Evolutionary conservation across 1,140 invertebrate species (phyloP), one percentile per base, ranked within the genome.

Genomic region (Panonychus citri): DNA sequence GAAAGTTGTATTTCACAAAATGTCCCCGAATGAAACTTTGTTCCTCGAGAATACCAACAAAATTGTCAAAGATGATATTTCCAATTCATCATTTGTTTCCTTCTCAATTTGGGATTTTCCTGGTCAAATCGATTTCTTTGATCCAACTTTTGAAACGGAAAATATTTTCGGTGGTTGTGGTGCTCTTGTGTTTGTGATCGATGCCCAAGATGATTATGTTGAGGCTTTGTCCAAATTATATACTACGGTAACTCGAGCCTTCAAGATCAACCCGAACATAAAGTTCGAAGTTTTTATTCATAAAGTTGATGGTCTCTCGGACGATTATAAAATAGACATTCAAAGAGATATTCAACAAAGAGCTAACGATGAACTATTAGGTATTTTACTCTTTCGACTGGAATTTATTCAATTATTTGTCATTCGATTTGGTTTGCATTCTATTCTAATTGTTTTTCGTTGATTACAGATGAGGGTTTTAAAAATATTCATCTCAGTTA

Each of bases 21-120:
- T 98, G 86, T 94, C 91, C 13, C 95, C 95, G 10, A 98, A 97
- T 74, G 94, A 99, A 73, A 99, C 95, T 3, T 72, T 99, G n/a
- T 98, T 98, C 65, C 72, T 98, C 40, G 94, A 97, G 71, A 93
- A 88, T 62, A 99, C 93, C 55, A 95, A 93, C 68, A 91, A 96
- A 76, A 91, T 98, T 62, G 84, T 93, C 3, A 96, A 95, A 75
- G 90, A 97, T 73, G 88, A 74, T 69, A 74, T 77, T 34, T 73
- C 89, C 61, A 94, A 95, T 67, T 84, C 89, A 59, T 95, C 91
- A 64, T 99, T 98, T 77, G 90, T 99, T 34, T 90, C 96, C 66
- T 98, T 98, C 73, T 87, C 96, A 80, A 95, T 98, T 60, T 96
- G 93, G 86, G 95, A 99, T 71, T 94, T 98, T 71, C 94, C 94